Evolutionary conservation across 1,140 invertebrate genomes (phyloP), one percentile per base, ranked within the genome.

Genomic region (Limonius californicus): DNA sequence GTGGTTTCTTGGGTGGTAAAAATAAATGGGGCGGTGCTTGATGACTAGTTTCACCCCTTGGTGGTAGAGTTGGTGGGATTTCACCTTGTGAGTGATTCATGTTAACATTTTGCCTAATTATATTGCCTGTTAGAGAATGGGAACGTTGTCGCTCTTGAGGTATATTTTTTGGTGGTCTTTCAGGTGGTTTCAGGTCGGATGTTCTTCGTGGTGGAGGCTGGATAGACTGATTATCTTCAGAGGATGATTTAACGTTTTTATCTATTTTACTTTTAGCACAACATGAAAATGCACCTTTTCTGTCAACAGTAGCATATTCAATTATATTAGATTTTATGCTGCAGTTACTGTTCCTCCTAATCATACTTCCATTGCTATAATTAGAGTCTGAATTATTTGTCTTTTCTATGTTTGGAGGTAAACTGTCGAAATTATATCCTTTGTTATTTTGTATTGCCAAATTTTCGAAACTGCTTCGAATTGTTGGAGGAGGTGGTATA

Each of bases 401-500:
- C 30, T 69, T 66, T 63, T 63, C 50, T 18, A 20, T 66, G 45
- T 63, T 68, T 50, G 61, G 20, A 27, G 53, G 27, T 30, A 55
- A 8, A 55, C 53, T 55, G 2, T 23, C 15, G 56, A 14, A 30
- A 30, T 11, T 19, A 9, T 27, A 9, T 45, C 18, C 20, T 15
- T 19, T 32, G n/a, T 55, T 54, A n/a, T 61, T 60, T 1, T 43
- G 12, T 20, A 59, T 61, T 60, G 59, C 47, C 27, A 66, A 53
- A 23, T 69, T 68, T 79, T 81, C 58, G 78, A 72, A 30, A 78
- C 71, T 69, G 7, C 50, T 15, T 45, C 59, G 79, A 66, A 74
- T 75, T 1, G 78, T 72, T 0, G 90, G 89, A 0, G 90, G 90
- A 1, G 89, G 89, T 30, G 89, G 90, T 71, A 91, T 91, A 30